Percentiles rank a stretch among this genome's conserved stretches.
Conservation (phyloP, 2,888 invertebrate genomes). For the Himalopsyche kuldschensis region DNA sequence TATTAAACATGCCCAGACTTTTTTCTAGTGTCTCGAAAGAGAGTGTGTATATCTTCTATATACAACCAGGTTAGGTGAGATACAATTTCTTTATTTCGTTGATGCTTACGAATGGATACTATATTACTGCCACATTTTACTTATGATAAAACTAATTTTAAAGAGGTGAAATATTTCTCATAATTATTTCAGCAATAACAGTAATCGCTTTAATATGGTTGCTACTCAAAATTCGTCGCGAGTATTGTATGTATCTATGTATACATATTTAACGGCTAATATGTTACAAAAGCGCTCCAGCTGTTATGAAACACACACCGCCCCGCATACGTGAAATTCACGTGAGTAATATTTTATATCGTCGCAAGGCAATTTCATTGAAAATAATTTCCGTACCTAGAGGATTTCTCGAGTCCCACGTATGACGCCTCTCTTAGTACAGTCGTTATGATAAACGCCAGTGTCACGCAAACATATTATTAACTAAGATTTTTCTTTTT, state of each 20-base stretch:
- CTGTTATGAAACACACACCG: background rate
- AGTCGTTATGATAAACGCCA: background rate
- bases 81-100: too few relatives aligned
- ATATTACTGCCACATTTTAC: too few relatives aligned
- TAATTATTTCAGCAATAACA: background rate
- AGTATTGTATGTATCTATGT: background rate
- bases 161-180: too few relatives aligned
- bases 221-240: background rate
- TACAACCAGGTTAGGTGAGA: too few relatives aligned
- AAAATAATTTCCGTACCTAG: constrained; percentile 12
- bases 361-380: constrained; percentile 6
- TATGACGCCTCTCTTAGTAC: background rate
- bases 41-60: too few relatives aligned
- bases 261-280: background rate
- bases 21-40: too few relatives aligned
- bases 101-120: too few relatives aligned
- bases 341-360: constrained; percentile 12
- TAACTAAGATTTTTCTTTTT: background rate
- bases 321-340: constrained; percentile 2
- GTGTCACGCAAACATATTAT: background rate
- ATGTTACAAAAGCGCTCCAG: background rate
- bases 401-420: background rate
- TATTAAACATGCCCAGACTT: too few relatives aligned
- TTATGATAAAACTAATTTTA: too few relatives aligned
- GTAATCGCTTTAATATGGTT: background rate